phyloP scores from a whole-genome alignment of 2,888 invertebrate genomes.

The Pandemis cinnamomeana region DNA sequence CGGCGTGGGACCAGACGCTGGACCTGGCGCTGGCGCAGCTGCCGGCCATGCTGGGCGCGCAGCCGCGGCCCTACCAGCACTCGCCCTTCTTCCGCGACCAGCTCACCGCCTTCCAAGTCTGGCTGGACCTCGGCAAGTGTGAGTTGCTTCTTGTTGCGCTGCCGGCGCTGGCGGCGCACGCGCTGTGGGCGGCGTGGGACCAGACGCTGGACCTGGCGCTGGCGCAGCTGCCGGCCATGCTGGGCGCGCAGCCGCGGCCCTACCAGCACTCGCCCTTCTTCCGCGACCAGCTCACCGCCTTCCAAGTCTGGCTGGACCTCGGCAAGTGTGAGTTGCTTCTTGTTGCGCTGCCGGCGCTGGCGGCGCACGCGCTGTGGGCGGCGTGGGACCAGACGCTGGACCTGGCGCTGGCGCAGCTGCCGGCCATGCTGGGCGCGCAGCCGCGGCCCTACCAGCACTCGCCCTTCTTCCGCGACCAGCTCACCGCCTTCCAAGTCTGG shows the following conservation, averaged over 20 bases:
- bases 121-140: conserved; percentile 90
- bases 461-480: conserved; percentile 98
- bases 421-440: conserved; percentile 86
- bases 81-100: conserved; percentile 99
- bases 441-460: conserved; percentile 86
- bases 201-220: conserved; percentile 97
- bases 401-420: conserved; percentile 95
- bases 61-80: conserved; percentile 84
- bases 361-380: conserved; percentile 96
- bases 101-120: conserved; percentile 98
- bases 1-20: conserved; percentile 98
- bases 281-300: conserved; percentile 98
- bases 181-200: conserved; percentile 99
- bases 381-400: conserved; percentile 99
- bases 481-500: conserved; percentile 99
- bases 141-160: conserved; percentile 77
- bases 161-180: conserved; percentile 95
- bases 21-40: conserved; percentile 97
- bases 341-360: conserved; percentile 92
- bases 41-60: conserved; percentile 87
- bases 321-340: conserved; percentile 73
- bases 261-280: conserved; percentile 96
- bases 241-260: conserved; percentile 71
- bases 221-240: conserved; percentile 92
- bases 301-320: conserved; percentile 96